Evolutionary conservation across 2,113 vertebrate species (phyloP).

Genomic region (Podiceps cristatus): DNA sequence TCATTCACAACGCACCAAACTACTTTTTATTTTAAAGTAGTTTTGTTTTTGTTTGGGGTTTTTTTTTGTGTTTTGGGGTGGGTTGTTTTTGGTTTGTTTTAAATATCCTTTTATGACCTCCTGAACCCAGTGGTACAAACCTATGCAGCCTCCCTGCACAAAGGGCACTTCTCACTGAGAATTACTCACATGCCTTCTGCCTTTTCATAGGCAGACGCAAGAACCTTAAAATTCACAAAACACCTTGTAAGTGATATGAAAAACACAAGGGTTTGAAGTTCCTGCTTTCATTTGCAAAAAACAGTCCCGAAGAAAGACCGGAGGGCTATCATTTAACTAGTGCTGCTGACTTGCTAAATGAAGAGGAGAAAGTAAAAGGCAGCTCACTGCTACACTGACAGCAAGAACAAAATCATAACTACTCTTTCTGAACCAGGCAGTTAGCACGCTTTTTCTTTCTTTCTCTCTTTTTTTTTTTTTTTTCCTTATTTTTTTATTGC

Average conservation of each 20-base stretch:
- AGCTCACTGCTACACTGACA: constrained; percentile 15
- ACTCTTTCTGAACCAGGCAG: constrained; percentile 34
- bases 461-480: neutral
- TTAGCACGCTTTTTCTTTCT: neutral
- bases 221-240: constrained; percentile 24
- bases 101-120: neutral
- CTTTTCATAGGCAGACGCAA: neutral
- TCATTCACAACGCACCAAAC: neutral
- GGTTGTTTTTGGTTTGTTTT: neutral
- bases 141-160: neutral
- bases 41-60: neutral
- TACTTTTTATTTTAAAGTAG: neutral
- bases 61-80: neutral
- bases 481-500: neutral
- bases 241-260: neutral
- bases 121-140: neutral
- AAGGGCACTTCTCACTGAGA: neutral
- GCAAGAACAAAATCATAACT: constrained; percentile 46
- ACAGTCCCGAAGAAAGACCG: constrained; percentile 21
- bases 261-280: constrained; percentile 41
- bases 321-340: constrained; percentile 47
- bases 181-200: neutral
- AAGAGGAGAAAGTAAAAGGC: constrained; percentile 40
- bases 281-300: constrained; percentile 59
- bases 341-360: constrained; percentile 61